Evolutionary conservation across 2,888 invertebrate species (phyloP).

Genomic region (Cybosia mesomella): DNA sequence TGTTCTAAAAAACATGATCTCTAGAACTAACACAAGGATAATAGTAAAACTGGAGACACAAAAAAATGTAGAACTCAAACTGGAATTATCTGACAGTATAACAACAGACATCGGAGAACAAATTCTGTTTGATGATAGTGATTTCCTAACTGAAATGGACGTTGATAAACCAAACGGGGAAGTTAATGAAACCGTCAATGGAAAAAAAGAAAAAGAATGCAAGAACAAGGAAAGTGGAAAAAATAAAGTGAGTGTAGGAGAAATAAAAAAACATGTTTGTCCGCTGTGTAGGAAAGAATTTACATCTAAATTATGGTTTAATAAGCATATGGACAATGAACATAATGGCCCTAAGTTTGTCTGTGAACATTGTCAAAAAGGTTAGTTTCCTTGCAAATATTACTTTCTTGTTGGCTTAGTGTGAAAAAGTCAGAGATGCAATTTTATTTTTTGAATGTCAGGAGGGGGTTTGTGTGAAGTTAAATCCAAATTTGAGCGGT

Average conservation of each 20-base stretch:
- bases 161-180: constrained; percentile 28
- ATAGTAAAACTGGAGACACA: constrained; percentile 66
- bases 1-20: constrained; percentile 71
- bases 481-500: too few species aligned
- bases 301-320: constrained; percentile 73
- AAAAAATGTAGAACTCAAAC: constrained; percentile 52
- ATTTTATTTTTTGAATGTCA: too few species aligned
- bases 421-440: too few species aligned
- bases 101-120: constrained; percentile 51
- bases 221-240: constrained; percentile 6
- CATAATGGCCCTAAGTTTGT: constrained; percentile 66
- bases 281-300: constrained; percentile 70
- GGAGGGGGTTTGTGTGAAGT: too few species aligned
- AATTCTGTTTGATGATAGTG: constrained; percentile 38
- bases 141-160: constrained; percentile 13
- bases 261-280: constrained; percentile 62
- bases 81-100: constrained; percentile 68
- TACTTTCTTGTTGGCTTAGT: too few species aligned
- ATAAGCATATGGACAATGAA: constrained; percentile 73
- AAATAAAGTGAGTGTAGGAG: constrained; percentile 20
- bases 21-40: constrained; percentile 64
- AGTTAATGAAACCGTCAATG: constrained; percentile 10
- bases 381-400: constrained; percentile 59
- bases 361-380: constrained; percentile 71
- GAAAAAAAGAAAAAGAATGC: background rate